Conservation (phyloP, 2,888 invertebrate species). For the Muschampia plurimacula region DNA sequence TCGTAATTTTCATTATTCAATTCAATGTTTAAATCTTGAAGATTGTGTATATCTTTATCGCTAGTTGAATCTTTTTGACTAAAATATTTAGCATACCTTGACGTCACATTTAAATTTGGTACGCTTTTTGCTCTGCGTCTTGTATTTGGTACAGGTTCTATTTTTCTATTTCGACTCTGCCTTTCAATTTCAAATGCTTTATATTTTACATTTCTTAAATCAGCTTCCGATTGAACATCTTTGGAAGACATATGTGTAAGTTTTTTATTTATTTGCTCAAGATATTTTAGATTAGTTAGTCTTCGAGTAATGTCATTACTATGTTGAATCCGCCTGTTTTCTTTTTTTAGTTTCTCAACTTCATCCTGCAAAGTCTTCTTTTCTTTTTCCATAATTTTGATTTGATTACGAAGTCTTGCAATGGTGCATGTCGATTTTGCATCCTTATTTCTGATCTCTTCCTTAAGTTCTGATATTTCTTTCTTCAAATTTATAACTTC, state of each 20-base stretch:
- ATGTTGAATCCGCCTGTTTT: conserved; percentile 87
- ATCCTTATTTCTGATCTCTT: conserved; percentile 90
- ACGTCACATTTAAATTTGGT: conserved; percentile 78
- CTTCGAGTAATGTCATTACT: conserved; percentile 84
- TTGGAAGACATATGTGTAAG: conserved; percentile 65
- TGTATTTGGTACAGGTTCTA: conserved; percentile 50
- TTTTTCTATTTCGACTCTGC: conserved; percentile 65
- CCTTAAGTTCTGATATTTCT: conserved; percentile 87
- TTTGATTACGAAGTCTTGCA: conserved; percentile 90
- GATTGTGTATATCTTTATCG: conserved; percentile 59
- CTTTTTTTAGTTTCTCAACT: conserved; percentile 88
- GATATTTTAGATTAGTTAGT: conserved; percentile 89
- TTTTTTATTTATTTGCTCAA: conserved; percentile 90
- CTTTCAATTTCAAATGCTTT: conserved; percentile 76
- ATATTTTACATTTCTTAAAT: conserved; percentile 68
- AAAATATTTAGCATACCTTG: conserved; percentile 82
- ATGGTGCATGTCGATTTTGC: conserved; percentile 89
- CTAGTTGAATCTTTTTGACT: conserved; percentile 75
- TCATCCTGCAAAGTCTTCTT: conserved; percentile 87
- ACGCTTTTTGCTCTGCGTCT: conserved; percentile 79
- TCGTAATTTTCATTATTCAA: conserved; percentile 50
- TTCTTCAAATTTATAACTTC: conserved; percentile 88
- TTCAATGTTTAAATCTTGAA: conserved; percentile 15
- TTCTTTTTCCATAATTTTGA: conserved; percentile 90
- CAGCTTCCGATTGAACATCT: conserved; percentile 61